A percentile compares a stretch with the other conserved stretches of the same genome.
Evolutionary conservation across 2,113 vertebrate species (phyloP).

Genomic region (Aplodontia rufa): DNA sequence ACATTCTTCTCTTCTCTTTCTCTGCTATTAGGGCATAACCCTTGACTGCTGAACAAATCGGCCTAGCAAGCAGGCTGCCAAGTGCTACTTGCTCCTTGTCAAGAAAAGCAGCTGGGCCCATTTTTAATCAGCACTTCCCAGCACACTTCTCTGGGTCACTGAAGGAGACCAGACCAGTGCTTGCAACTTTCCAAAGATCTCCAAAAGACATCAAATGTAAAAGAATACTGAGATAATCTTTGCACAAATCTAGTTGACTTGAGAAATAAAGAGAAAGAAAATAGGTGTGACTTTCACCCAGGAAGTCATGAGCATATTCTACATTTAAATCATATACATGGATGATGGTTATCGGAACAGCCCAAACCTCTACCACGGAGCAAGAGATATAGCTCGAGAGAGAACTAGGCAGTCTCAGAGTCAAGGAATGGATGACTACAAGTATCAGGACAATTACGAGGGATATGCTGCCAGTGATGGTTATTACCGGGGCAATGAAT

Average conservation of each 20-base stretch:
- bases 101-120: slow-evolving; percentile 57
- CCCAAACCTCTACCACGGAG: slow-evolving; percentile 83
- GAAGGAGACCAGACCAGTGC: slow-evolving; percentile 67
- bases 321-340: slow-evolving; percentile 81
- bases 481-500: slow-evolving; percentile 89
- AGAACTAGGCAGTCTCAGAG: slow-evolving; percentile 55
- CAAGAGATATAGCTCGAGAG: slow-evolving; percentile 78
- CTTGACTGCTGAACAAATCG: slow-evolving; percentile 74
- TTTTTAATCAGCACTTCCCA: slow-evolving; percentile 52
- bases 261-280: slow-evolving; percentile 14
- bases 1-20: slow-evolving; percentile 53
- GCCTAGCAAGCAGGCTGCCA: slow-evolving; percentile 55
- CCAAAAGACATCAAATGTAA: slow-evolving; percentile 37
- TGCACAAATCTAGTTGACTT: slow-evolving; percentile 24
- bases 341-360: slow-evolving; percentile 90
- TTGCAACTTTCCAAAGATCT: slow-evolving; percentile 67
- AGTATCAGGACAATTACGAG: slow-evolving; percentile 87
- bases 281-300: slow-evolving; percentile 48
- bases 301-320: background rate
- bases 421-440: slow-evolving; percentile 83
- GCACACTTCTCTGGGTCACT: background rate
- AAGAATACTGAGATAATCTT: slow-evolving; percentile 41
- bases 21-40: slow-evolving; percentile 75
- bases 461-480: slow-evolving; percentile 82
- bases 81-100: slow-evolving; percentile 54